A percentile compares a stretch with the other conserved stretches of the same genome.
Conservation (phyloP, 1,140 invertebrate species). For the Caerostris darwini region DNA sequence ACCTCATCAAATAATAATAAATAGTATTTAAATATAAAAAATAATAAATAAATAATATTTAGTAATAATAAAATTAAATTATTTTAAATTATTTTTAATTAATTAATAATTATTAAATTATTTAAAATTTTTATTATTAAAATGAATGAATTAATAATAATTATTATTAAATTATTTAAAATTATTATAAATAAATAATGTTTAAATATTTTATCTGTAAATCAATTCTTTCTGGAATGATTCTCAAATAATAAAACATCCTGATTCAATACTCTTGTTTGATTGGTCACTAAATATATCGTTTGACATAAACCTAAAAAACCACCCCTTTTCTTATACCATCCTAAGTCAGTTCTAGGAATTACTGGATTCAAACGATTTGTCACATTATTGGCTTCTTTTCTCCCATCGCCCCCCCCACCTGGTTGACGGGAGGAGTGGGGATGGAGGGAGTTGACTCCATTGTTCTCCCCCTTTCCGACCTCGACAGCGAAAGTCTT, state of each 20-base stretch:
- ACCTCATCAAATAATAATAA: too few species aligned
- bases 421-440: neutral
- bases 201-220: too few species aligned
- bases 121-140: too few species aligned
- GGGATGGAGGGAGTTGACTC: neutral
- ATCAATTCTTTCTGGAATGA: too few species aligned
- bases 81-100: too few species aligned
- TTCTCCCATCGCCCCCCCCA: neutral
- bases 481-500: constrained; percentile 11
- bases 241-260: neutral
- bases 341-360: neutral
- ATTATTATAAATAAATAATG: too few species aligned
- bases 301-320: neutral
- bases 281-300: neutral
- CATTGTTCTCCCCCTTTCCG: neutral
- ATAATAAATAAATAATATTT: too few species aligned
- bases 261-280: neutral
- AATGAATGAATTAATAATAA: too few species aligned
- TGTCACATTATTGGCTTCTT: neutral
- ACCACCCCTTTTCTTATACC: neutral
- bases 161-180: too few species aligned
- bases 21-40: too few species aligned
- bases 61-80: too few species aligned
- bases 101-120: too few species aligned
- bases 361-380: neutral